Percentiles rank a stretch among this genome's conserved stretches.
phyloP scores from a whole-genome alignment of 1,140 invertebrate species.

The Camponotus pennsylvanicus region DNA sequence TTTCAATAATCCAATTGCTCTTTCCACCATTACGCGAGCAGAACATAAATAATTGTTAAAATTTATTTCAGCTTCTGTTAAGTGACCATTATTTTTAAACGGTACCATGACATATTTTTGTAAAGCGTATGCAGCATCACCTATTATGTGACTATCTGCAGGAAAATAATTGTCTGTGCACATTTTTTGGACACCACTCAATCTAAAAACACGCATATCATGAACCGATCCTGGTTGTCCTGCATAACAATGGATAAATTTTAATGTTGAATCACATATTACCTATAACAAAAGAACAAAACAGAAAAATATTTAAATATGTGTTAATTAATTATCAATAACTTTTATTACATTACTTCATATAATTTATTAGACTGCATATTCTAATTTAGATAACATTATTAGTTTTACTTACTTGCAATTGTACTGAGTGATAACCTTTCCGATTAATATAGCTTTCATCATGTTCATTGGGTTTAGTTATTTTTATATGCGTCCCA shows the following conservation, averaged over 20 bases:
- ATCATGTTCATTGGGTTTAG: neutral
- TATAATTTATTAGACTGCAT: neutral
- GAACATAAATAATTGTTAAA: neutral
- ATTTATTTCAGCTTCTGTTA: constrained; percentile 5
- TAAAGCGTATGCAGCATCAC: neutral
- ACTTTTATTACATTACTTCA: too few relatives aligned
- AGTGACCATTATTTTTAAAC: constrained; percentile 1
- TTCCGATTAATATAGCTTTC: constrained; percentile 17
- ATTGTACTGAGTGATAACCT: neutral
- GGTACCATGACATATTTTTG: constrained; percentile 22
- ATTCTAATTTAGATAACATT: neutral
- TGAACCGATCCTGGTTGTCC: constrained; percentile 5
- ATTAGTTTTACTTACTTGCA: neutral
- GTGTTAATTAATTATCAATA: neutral
- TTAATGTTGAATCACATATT: constrained; percentile 10
- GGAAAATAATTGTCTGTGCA: constrained; percentile 5
- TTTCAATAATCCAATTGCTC: neutral
- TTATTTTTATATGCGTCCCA: neutral
- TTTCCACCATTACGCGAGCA: constrained; percentile 8
- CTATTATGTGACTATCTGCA: neutral
- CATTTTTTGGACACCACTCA: neutral
- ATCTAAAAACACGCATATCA: constrained; percentile 1
- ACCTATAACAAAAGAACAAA: neutral
- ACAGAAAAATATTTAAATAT: neutral
- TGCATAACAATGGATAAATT: constrained; percentile 20